Conservation (phyloP, 1,140 invertebrate genomes). For the Eulimnadia texana region DNA sequence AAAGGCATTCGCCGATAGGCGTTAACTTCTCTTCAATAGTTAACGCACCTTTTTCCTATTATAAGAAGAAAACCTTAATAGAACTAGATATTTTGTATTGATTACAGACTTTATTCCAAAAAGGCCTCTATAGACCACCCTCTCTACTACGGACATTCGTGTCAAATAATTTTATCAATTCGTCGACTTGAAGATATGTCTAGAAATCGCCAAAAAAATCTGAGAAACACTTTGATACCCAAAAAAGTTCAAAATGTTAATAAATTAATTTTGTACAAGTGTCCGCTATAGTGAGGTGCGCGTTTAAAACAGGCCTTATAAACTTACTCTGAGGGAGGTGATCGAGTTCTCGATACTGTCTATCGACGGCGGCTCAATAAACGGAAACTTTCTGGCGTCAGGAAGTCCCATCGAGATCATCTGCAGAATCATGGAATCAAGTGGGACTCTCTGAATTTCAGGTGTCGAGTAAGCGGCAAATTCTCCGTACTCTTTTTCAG, state of each 20-base stretch:
- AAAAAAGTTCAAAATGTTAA: too few species aligned
- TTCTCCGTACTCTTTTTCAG: slow-evolving; percentile 65
- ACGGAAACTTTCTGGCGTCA: slow-evolving; percentile 84
- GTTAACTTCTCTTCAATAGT: slow-evolving; percentile 75
- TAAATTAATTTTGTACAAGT: too few species aligned
- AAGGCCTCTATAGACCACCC: too few species aligned
- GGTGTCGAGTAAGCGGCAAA: slow-evolving; percentile 68
- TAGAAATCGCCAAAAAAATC: too few species aligned
- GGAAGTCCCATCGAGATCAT: slow-evolving; percentile 90
- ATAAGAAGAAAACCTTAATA: not conserved
- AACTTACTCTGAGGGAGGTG: slow-evolving; percentile 71
- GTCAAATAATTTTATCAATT: too few species aligned
- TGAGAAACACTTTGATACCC: too few species aligned
- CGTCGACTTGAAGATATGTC: too few species aligned
- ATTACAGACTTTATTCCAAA: too few species aligned
- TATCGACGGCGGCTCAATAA: slow-evolving; percentile 68
- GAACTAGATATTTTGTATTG: not conserved
- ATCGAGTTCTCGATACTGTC: slow-evolving; percentile 77
- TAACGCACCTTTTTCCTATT: slow-evolving; percentile 50
- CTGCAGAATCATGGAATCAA: slow-evolving; percentile 82
- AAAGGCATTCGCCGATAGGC: slow-evolving; percentile 68
- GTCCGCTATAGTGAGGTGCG: too few species aligned
- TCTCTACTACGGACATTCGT: too few species aligned
- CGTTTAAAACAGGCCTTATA: slow-evolving; percentile 29
- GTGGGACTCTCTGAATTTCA: slow-evolving; percentile 78